Evolutionary conservation across 2,888 invertebrate species (phyloP).

Genomic region (Diarsia rubi): DNA sequence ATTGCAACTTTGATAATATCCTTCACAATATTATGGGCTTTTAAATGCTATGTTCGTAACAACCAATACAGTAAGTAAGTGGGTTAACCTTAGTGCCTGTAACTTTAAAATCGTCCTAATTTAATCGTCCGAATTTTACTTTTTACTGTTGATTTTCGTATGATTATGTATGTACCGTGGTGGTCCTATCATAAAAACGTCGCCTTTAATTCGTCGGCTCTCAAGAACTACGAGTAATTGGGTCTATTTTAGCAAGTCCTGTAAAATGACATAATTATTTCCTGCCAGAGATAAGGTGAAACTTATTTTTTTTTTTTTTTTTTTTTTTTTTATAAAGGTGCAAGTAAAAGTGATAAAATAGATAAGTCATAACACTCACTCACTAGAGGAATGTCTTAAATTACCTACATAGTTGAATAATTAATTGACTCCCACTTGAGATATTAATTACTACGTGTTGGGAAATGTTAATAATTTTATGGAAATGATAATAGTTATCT

Average conservation of each 20-base stretch:
- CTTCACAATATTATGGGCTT: neutral
- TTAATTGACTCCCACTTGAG: neutral
- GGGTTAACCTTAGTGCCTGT: neutral
- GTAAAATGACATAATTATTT: neutral
- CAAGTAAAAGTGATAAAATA: neutral
- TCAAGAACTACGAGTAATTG: neutral
- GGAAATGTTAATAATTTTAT: neutral
- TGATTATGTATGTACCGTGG: neutral
- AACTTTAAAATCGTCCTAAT: neutral
- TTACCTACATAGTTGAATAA: neutral
- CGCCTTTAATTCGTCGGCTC: neutral
- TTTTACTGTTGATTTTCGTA: neutral
- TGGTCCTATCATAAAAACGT: neutral
- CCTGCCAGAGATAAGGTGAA: neutral
- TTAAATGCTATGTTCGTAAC: neutral
- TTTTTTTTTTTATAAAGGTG: no score
- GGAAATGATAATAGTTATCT: neutral
- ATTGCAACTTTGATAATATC: neutral
- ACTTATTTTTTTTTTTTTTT: no score
- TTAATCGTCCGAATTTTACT: neutral
- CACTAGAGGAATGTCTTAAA: neutral
- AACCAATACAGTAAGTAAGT: neutral
- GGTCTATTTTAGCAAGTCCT: neutral
- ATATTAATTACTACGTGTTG: neutral
- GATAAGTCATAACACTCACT: neutral